A percentile compares a stretch with the other conserved stretches of the same genome.
These are phyloP conservation scores for Apodemia hepburni DNA, from an alignment of 2,888 invertebrate species.

Conservation along the genomic window DNA sequence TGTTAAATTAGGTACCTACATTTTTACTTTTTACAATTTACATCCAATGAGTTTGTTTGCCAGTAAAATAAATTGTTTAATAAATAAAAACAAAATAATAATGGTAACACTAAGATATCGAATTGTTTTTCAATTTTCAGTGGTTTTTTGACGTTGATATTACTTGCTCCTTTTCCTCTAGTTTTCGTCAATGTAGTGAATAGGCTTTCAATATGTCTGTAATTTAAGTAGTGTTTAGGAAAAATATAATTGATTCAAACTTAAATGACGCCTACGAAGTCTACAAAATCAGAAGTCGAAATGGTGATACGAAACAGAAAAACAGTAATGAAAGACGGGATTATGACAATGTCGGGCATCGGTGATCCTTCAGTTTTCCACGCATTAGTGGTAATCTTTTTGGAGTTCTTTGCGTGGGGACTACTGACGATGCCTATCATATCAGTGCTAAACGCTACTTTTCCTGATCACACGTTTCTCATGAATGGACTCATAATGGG, in stretches of 20 bases:
- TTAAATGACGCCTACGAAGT: constrained; percentile 87
- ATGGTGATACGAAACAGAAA: constrained; percentile 93
- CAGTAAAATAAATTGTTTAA: too few species aligned
- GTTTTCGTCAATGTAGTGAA: constrained; percentile 65
- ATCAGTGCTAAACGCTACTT: constrained; percentile 95
- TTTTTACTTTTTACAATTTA: too few species aligned
- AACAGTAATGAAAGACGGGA: constrained; percentile 92
- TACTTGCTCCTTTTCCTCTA: constrained; percentile 55
- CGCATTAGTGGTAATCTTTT: constrained; percentile 98
- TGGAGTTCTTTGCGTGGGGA: constrained; percentile 99
- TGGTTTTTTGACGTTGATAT: constrained; percentile 70
- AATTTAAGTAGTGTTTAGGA: constrained; percentile 64
- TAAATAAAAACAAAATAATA: too few species aligned
- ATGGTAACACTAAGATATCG: constrained; percentile 50
- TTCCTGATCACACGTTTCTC: constrained; percentile 98
- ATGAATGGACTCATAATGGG: constrained; percentile 99
- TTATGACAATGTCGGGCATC: constrained; percentile 92
- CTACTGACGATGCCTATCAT: constrained; percentile 99
- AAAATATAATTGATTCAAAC: constrained; percentile 50
- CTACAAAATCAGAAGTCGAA: constrained; percentile 91
- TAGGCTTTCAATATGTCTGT: constrained; percentile 64
- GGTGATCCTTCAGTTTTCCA: constrained; percentile 98
- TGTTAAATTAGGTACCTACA: too few species aligned
- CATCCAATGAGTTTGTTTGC: too few species aligned
- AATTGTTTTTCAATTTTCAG: constrained; percentile 75